Base-by-base conservation (phyloP, 2,888 invertebrate genomes). In the Cerastis rubricosa region DNA sequence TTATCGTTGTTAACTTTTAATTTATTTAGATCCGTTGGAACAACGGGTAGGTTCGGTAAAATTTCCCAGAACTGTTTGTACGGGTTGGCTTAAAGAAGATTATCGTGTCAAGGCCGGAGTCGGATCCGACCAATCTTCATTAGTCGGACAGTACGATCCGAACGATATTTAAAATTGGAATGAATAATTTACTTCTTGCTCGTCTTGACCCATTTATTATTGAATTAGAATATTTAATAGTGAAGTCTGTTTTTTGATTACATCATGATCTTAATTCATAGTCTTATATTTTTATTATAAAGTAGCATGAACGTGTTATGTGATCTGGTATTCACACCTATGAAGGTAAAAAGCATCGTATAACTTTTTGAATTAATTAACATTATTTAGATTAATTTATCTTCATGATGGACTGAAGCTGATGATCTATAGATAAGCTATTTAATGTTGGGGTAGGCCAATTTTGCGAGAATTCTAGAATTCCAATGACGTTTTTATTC, bases 151-250 rank as follows among this genome's bases (percentile, higher is more conserved):
- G 64, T 59, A 17, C 59, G 19, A 67, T 4, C 17, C 59, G 54
- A 63, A 67, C 69, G 81, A 85, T 70, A 73, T 85, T 80, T 81
- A 51, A 70, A 85, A 84, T 73, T 70, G 43, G 69, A 81, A 74
- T 81, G 45, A 80, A 69, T 81, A 49, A 80, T 74, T 68, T 14
- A 63, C 40, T 49, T 64, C 80, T 79, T 61, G 66, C 35, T 66
- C 57, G 80, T 61, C 59, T 78, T 84, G 79, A 84, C 80, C 59
- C 51, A 70, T 78, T 80, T 80, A 29, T 59, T 14, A 68, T 14
- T 17, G 19, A 35, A 71, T 79, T 67, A 63, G 63, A 84, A 84
- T 71, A 79, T 57, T 57, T n/a, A 57, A 68, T 57, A 70, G 57
- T 59, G 25, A 71, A 19, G 9, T 71, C 47, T n/a, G 57, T 4